Conservation (phyloP, 2,888 invertebrate species). For the Oeneis ivallda region DNA sequence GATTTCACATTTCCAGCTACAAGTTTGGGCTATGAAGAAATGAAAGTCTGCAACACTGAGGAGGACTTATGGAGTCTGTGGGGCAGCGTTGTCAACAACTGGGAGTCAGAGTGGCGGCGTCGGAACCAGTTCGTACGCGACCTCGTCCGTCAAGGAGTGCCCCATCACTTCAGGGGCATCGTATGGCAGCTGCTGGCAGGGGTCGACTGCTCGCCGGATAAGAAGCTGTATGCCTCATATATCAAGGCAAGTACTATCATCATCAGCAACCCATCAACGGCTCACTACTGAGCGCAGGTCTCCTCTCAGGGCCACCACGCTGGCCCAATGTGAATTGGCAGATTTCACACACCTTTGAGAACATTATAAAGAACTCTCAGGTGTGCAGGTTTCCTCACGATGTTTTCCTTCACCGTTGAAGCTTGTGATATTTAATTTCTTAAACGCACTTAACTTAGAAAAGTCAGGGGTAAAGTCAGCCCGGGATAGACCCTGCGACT, state of each 20-base stretch:
- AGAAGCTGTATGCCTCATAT: slow-evolving; percentile 96
- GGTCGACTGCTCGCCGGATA: slow-evolving; percentile 93
- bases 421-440: too few species aligned
- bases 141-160: slow-evolving; percentile 95
- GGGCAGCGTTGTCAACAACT: slow-evolving; percentile 97
- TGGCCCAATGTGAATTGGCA: too few species aligned
- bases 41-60: slow-evolving; percentile 76
- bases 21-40: slow-evolving; percentile 70
- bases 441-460: too few species aligned
- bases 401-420: too few species aligned
- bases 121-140: slow-evolving; percentile 93
- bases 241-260: slow-evolving; percentile 84
- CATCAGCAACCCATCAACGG: too few species aligned
- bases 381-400: too few species aligned
- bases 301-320: too few species aligned
- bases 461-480: too few species aligned
- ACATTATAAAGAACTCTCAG: too few species aligned
- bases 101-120: slow-evolving; percentile 96
- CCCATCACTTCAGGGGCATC: slow-evolving; percentile 97
- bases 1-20: slow-evolving; percentile 50
- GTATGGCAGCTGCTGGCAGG: slow-evolving; percentile 98
- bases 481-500: too few species aligned
- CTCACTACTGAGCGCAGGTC: too few species aligned
- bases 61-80: slow-evolving; percentile 91
- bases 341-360: too few species aligned